Evolutionary conservation across 1,140 invertebrate genomes (phyloP), one percentile per base, ranked within the genome.

Genomic region (Drosophila nasuta): DNA sequence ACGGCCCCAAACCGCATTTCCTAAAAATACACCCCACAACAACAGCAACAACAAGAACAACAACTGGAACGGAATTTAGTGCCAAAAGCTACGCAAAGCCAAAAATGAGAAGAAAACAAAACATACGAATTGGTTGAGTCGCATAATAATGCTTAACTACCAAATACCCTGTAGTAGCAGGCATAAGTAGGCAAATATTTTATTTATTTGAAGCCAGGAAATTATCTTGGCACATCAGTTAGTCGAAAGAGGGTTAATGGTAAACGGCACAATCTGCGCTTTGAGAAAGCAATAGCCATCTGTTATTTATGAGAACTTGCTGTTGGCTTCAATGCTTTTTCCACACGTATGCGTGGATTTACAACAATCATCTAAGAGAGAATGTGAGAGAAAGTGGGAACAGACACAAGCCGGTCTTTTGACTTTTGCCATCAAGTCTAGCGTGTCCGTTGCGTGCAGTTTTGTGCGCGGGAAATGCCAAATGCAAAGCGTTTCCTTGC

Each of bases 401-500:
- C 35, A 38, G 2, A 38, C 35, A 38, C 33, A 33, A 33, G 33
- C 33, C 33, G 28, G 51, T 46, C 75, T 75, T 49, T 80, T 83
- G 85, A 88, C 83, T 87, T 87, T 75, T 72, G 17, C 66, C 41
- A 49, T 46, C 58, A 49, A 54, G 58, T 43, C 60, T 78, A 71
- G 76, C 66, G 71, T 77, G 57, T 58, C 54, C 66, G 8, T 77
- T 85, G 81, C 81, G 81, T 82, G 81, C 60, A 73, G 49, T 56
- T 76, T 66, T 67, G 20, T 25, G 30, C 43, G n/a, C 48, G 52
- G 81, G 11, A 83, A 82, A 83, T 79, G 76, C 71, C 68, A 69
- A 87, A 77, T 77, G 83, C 85, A 88, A 83, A 87, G 80, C 77
- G 77, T 74, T 87, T 88, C 67, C 74, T 88, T 67, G 83, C 83